Conservation (phyloP, 2,797 vertebrate species). For the Spheniscus humboldti region DNA sequence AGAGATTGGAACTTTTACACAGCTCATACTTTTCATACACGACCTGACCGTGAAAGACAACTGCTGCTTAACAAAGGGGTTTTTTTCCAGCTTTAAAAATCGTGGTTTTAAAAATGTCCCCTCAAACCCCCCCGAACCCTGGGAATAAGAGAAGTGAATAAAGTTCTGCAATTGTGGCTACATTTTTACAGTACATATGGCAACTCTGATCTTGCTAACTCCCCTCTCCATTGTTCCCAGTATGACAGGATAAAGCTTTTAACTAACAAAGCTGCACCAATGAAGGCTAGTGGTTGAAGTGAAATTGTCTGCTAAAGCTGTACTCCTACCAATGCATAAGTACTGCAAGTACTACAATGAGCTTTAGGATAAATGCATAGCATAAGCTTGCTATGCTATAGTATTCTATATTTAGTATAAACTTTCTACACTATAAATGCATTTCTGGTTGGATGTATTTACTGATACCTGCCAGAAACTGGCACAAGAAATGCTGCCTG, state of each 20-base stretch:
- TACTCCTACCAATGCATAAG: neutral
- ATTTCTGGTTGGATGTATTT: neutral
- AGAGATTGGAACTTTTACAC: neutral
- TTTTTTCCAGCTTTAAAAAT: neutral
- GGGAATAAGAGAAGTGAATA: neutral
- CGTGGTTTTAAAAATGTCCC: neutral
- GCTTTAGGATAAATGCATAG: neutral
- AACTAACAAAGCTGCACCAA: neutral
- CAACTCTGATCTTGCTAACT: neutral
- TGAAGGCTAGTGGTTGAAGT: neutral
- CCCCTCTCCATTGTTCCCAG: neutral
- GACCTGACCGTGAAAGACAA: neutral
- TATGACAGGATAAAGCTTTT: neutral
- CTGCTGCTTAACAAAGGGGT: neutral
- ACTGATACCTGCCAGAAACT: neutral
- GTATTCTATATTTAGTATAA: neutral
- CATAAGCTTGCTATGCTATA: neutral
- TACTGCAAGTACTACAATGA: neutral
- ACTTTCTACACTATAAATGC: neutral
- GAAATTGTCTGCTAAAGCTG: neutral
- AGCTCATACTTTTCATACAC: neutral
- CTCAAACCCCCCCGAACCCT: neutral
- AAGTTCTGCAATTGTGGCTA: neutral
- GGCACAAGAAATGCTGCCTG: neutral
- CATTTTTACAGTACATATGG: neutral